Evolutionary conservation across 2,888 invertebrate genomes (phyloP).

Genomic region (Tipula unca): DNA sequence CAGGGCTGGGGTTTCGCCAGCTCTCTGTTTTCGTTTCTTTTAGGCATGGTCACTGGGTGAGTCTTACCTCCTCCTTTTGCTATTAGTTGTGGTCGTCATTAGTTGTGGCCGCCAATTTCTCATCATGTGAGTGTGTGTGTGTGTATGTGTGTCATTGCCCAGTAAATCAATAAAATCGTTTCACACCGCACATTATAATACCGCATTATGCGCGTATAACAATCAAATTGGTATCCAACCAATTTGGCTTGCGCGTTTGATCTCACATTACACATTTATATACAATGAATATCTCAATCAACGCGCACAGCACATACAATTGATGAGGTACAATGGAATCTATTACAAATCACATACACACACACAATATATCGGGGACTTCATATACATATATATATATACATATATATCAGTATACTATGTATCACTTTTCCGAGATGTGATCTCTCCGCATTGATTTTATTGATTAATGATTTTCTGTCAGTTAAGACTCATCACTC

Average conservation of each 20-base stretch:
- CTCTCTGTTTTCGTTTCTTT: too few species aligned
- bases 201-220: not conserved
- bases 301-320: not conserved
- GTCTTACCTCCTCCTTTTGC: too few species aligned
- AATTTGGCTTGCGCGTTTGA: constrained; percentile 14
- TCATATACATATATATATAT: not conserved
- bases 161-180: not conserved
- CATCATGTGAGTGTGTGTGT: too few species aligned
- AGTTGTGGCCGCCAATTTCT: too few species aligned
- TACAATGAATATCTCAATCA: constrained; percentile 8
- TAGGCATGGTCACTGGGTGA: too few species aligned
- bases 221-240: not conserved
- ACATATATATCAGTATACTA: too few species aligned
- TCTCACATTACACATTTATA: not conserved
- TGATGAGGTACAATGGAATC: not conserved
- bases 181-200: not conserved
- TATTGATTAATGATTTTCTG: constrained; percentile 14
- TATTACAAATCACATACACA: not conserved
- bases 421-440: not conserved
- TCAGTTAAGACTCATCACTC: not conserved
- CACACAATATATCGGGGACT: not conserved
- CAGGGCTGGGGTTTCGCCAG: too few species aligned
- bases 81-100: too few species aligned
- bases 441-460: not conserved
- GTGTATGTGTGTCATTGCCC: not conserved